Percentiles rank a stretch among this genome's conserved stretches.
phyloP scores from a whole-genome alignment of 2,888 invertebrate species.

The Aspidiotus rigidus region DNA sequence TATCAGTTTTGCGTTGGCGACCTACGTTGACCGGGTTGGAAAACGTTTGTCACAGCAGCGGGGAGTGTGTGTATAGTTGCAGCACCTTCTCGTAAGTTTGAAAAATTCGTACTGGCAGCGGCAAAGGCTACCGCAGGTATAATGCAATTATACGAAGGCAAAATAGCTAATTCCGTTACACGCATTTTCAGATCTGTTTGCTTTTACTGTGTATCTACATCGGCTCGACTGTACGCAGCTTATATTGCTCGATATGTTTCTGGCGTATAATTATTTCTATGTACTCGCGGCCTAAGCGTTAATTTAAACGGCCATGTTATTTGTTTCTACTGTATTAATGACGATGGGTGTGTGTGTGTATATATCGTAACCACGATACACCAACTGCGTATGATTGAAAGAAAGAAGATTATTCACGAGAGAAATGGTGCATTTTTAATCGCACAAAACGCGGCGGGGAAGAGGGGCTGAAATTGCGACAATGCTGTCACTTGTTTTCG shows the following conservation, averaged over 20 bases:
- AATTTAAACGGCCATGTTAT: conserved; percentile 27
- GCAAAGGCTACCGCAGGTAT: conserved; percentile 18
- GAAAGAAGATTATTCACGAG: too few relatives aligned
- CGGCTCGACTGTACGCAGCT: too few relatives aligned
- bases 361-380: too few relatives aligned
- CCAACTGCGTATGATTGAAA: too few relatives aligned
- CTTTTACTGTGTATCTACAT: not conserved
- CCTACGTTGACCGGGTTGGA: too few relatives aligned
- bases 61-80: too few relatives aligned
- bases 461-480: too few relatives aligned
- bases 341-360: not conserved
- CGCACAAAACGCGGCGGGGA: too few relatives aligned
- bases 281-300: conserved; percentile 25
- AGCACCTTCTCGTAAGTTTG: conserved; percentile 15
- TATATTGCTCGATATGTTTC: not conserved
- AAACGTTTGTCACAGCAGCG: too few relatives aligned
- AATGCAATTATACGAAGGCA: conserved; percentile 26
- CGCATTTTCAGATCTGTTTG: conserved; percentile 16
- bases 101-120: conserved; percentile 19
- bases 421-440: too few relatives aligned
- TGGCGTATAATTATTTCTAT: conserved; percentile 24
- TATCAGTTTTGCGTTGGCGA: too few relatives aligned
- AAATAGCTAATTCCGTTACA: conserved; percentile 27
- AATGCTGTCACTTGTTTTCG: too few relatives aligned
- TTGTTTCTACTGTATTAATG: conserved; percentile 20